Evolutionary conservation across 1,140 invertebrate genomes (phyloP).

Genomic region (Atta cephalotes): DNA sequence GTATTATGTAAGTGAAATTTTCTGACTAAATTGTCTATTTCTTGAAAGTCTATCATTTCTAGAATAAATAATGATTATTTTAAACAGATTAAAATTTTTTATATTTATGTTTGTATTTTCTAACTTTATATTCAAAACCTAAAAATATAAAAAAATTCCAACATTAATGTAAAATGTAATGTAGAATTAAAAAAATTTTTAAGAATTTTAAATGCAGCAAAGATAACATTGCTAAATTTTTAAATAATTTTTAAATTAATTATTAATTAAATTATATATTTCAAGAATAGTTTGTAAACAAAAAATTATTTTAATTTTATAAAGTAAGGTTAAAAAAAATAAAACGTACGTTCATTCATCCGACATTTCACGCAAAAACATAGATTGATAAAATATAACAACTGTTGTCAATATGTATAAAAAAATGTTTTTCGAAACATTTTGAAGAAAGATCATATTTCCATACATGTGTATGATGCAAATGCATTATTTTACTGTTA

Average conservation of each 20-base stretch:
- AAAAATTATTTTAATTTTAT: background rate
- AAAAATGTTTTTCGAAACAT: background rate
- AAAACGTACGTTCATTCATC: background rate
- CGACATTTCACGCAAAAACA: background rate
- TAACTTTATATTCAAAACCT: background rate
- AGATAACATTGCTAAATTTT: background rate
- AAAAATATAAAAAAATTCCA: background rate
- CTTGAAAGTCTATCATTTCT: background rate
- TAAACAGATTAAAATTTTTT: background rate
- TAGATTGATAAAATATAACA: constrained; percentile 31
- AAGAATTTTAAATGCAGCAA: background rate
- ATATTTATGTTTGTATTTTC: background rate
- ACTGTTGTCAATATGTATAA: background rate
- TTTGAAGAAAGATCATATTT: constrained; percentile 7
- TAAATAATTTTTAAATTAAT: background rate
- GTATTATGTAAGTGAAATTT: background rate
- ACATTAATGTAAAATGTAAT: background rate
- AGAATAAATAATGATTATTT: background rate
- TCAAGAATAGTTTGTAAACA: background rate
- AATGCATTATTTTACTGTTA: constrained; percentile 21
- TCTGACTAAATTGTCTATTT: background rate
- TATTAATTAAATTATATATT: background rate
- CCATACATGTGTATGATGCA: background rate
- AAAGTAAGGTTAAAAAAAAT: background rate
- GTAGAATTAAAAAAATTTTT: background rate